Evolutionary conservation across 2,113 vertebrate species (phyloP).

Genomic region (Aphyosemion australe): DNA sequence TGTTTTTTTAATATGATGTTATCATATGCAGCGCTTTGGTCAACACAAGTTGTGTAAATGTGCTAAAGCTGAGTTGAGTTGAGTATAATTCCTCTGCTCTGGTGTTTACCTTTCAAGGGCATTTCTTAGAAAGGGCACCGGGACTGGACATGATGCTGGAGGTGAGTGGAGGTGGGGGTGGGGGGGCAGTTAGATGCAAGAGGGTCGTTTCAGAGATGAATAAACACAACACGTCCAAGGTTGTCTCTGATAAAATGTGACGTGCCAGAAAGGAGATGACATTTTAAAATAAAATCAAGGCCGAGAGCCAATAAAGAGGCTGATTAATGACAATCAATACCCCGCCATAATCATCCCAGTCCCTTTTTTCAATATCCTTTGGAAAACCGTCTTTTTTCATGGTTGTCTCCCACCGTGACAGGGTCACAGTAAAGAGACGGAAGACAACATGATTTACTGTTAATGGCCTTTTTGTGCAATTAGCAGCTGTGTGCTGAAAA

Average conservation of each 20-base stretch:
- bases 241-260: slow-evolving; percentile 56
- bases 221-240: slow-evolving; percentile 66
- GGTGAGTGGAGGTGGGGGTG: too few relatives aligned
- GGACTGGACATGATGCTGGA: slow-evolving; percentile 37
- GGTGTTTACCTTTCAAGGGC: slow-evolving; percentile 65
- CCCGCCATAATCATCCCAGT: slow-evolving; percentile 38
- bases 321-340: slow-evolving; percentile 61
- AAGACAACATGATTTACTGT: slow-evolving; percentile 21
- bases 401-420: slow-evolving; percentile 43
- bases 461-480: slow-evolving; percentile 42
- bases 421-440: slow-evolving; percentile 21
- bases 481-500: slow-evolving; percentile 29
- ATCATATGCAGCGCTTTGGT: too few relatives aligned
- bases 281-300: slow-evolving; percentile 38
- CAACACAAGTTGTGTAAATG: not conserved
- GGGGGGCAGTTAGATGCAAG: slow-evolving; percentile 7
- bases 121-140: slow-evolving; percentile 17
- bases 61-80: not conserved
- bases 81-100: slow-evolving; percentile 29
- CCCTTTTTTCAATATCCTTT: slow-evolving; percentile 52
- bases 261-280: slow-evolving; percentile 40
- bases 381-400: slow-evolving; percentile 53
- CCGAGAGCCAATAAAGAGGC: slow-evolving; percentile 36
- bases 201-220: slow-evolving; percentile 61
- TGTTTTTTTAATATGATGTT: too few relatives aligned